phyloP scores from a whole-genome alignment of 2,113 vertebrate species.

The Macheiramphus alcinus region DNA sequence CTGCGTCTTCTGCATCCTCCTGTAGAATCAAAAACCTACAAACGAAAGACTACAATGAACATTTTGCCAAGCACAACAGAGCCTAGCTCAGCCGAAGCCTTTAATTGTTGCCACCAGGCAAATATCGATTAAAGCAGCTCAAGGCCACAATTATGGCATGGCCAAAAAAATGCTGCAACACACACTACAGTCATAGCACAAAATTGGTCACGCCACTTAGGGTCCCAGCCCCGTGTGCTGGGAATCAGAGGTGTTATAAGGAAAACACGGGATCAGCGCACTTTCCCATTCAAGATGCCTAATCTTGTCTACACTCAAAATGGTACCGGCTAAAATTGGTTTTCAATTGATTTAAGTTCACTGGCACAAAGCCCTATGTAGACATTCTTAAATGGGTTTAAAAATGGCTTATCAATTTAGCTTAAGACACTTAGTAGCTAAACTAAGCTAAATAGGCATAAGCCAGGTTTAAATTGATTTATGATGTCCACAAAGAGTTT shows the following conservation, averaged over 20 bases:
- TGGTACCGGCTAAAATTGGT: slow-evolving; percentile 46
- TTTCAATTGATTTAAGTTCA: slow-evolving; percentile 66
- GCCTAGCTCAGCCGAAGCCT: not conserved
- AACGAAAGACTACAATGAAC: not conserved
- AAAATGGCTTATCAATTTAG: slow-evolving; percentile 71
- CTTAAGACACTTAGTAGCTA: slow-evolving; percentile 69
- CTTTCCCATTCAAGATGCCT: slow-evolving; percentile 39
- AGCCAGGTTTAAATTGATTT: slow-evolving; percentile 70
- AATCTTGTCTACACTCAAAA: slow-evolving; percentile 61
- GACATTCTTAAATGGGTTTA: slow-evolving; percentile 68
- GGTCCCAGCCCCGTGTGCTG: not conserved
- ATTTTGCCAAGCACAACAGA: not conserved
- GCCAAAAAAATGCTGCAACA: not conserved
- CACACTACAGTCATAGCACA: not conserved
- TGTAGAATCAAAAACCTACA: not conserved
- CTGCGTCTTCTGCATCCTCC: not conserved
- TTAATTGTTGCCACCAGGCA: not conserved
- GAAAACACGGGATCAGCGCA: slow-evolving; percentile 19
- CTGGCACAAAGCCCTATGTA: slow-evolving; percentile 62
- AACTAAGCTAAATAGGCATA: slow-evolving; percentile 67
- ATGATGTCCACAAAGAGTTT: slow-evolving; percentile 70
- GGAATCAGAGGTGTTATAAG: not conserved
- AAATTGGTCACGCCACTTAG: not conserved
- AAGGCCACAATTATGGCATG: rapidly evolving
- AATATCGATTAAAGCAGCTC: not conserved